Evolutionary conservation across 2,797 vertebrate genomes (phyloP), one percentile per base, ranked within the genome.

Genomic region (Artibeus jamaicensis): DNA sequence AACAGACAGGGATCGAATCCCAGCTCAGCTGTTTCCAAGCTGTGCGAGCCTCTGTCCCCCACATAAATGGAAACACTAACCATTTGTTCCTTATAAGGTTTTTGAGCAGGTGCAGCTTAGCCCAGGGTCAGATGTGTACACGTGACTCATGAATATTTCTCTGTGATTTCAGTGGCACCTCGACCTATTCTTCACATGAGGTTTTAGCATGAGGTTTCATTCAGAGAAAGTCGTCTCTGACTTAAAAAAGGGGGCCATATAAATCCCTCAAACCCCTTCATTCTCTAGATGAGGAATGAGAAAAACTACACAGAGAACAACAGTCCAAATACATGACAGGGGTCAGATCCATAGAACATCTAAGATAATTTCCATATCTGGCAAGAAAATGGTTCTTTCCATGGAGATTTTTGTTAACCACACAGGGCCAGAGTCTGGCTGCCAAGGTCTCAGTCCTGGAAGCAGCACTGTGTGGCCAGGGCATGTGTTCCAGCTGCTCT

Each of bases 281-380:
- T 37, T 68, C 32, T 89, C 46, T 48, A 67, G 48, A 89, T 48
- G 39, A 96, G 55, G 19, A 62, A 55, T 65, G 65, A 59, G 48
- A 67, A 55, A 90, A 92, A 89, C 29, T 67, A 32, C 7, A 76
- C 5, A 96, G 57, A 87, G 26, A 71, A 37, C 29, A 44, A 37
- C 29, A 44, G 55, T 53, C 71, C 10, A 67, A 68, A 62, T 68
- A 59, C 19, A 82, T 11, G 29, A 1, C 44, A 50, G 34, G 10
- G 12, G 2, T 70, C 91, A 76, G 44, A 57, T 32, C 53, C n/a
- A 74, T 29, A 77, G 71, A 32, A 62, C n/a, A 14, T 81, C 42
- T 82, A 53, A 86, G 76, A 22, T 50, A 21, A 77, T 84, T 93
- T 89, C 44, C 8, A 21, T 46, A 19, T 53, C 32, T 70, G 39